Evolutionary conservation across 2,888 invertebrate species (phyloP), one percentile per base, ranked within the genome.

Genomic region (Oscheius onirici): DNA sequence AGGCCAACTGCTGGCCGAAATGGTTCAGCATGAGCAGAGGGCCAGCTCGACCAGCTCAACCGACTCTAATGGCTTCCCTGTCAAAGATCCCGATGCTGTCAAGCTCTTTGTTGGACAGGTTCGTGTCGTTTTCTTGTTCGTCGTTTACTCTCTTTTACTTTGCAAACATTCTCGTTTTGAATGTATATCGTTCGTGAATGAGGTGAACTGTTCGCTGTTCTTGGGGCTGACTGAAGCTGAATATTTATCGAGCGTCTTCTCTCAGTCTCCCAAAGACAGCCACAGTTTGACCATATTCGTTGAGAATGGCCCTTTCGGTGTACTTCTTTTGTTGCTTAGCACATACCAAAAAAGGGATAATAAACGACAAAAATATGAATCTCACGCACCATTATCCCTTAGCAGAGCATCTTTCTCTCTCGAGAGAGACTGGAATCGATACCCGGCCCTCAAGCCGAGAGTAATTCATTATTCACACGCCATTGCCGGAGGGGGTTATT

Each of bases 21-120:
- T 66, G 66, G 66, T 66, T 17, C 58, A 58, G 34, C 67, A 70
- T 34, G 54, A 60, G 22, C n/a, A 41, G 46, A 44, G 75, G 15
- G 76, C 79, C 69, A 75, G 77, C 24, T 74, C 75, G 57, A 78
- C 83, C 65, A 77, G 83, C 8, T 85, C 85, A 34, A 87, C 87
- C 20, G 87, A 87, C 73, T 80, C 80, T 61, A 86, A 85, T 68
- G 87, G 87, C 13, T 87, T 88, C 68, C 88, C 88, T 28, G 87
- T 88, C 34, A 91, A 91, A 83, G 91, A 91, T 82, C 87, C 89
- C 40, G 91, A 91, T 82, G 90, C 91, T 40, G 88, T 95, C 79
- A 95, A 95, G 89, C 91, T 95, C 72, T 95, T 95, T 89, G 93
- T 95, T 69, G 95, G 95, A 20, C 86, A 86, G 83, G 86, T 86